Conservation (phyloP, 2,797 vertebrate species). For the Menidia menidia region DNA sequence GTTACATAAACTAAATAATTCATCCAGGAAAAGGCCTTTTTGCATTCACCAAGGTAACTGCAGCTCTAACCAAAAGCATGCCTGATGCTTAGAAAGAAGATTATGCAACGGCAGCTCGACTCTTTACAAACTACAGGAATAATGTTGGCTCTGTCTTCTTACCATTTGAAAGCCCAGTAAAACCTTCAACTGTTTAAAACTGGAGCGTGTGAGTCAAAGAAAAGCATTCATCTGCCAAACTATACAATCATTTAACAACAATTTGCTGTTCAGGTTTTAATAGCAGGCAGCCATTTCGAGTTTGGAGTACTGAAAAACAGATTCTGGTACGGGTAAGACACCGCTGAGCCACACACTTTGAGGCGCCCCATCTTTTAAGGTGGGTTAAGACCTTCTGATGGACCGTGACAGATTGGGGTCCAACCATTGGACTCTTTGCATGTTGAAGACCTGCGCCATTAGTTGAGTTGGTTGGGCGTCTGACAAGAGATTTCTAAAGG, state of each 20-base stretch:
- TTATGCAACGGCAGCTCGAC: slow-evolving; percentile 72
- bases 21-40: slow-evolving; percentile 53
- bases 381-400: slow-evolving; percentile 72
- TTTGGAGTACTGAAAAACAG: slow-evolving; percentile 20
- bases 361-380: slow-evolving; percentile 50
- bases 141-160: slow-evolving; percentile 64
- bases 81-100: slow-evolving; percentile 58
- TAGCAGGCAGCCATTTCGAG: slow-evolving; percentile 25
- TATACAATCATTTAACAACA: slow-evolving; percentile 52
- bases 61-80: slow-evolving; percentile 64
- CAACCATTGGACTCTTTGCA: slow-evolving; percentile 59
- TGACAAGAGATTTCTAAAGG: slow-evolving; percentile 74
- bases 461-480: slow-evolving; percentile 59
- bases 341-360: slow-evolving; percentile 62
- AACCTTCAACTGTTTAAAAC: slow-evolving; percentile 48
- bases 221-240: slow-evolving; percentile 52
- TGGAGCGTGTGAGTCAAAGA: slow-evolving; percentile 44
- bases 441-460: slow-evolving; percentile 52
- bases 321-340: slow-evolving; percentile 27
- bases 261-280: slow-evolving; percentile 56
- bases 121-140: slow-evolving; percentile 66
- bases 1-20: slow-evolving; percentile 65
- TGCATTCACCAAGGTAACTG: slow-evolving; percentile 76
- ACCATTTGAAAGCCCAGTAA: slow-evolving; percentile 61
- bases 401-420: slow-evolving; percentile 80